Evolutionary conservation across 2,797 vertebrate genomes (phyloP), one percentile per base, ranked within the genome.

Genomic region (Hydrocynus forskahlii): DNA sequence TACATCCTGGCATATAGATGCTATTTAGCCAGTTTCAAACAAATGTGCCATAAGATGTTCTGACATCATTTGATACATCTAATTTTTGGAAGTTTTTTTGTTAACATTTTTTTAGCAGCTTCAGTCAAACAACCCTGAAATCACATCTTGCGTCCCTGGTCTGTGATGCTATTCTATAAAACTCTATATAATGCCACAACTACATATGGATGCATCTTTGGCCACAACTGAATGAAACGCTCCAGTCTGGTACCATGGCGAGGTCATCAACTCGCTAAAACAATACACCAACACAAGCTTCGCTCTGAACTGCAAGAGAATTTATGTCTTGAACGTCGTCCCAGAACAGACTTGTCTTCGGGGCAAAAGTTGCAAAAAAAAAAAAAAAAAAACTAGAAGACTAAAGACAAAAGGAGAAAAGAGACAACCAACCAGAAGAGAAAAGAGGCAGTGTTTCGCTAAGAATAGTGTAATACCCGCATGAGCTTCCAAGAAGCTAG

Each of bases 241-340:
- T 68, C 63, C 70, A 74, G 45, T 48, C 54, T 75, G 70, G 68
- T 73, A 45, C 38, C 50, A 55, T 12, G 63, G 38, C 67, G 69
- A 60, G 78, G 83, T 81, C 79, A 70, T 43, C 35, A 66, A 74
- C 64, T 78, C 29, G 68, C 78, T 74, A 80, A 81, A 70, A 81
- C 76, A 84, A 74, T 81, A 74, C 21, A 87, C 86, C 79, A 80
- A 87, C 84, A 80, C 84, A 80, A 84, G 88, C 78, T 79, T 78
- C 85, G 19, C 80, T 87, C 80, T 80, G 71, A 88, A 88, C 83
- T 88, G 87, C 88, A 87, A 16, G 64, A 71, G 63, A 80, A 85
- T 72, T 89, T 89, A 89, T 89, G 89, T 92, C 89, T 69, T 78
- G 76, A 69, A 69, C 54, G n/a, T 5, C 7, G 66, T 74, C 64